phyloP scores from a whole-genome alignment of 2,888 invertebrate species.

The Catocala nupta region DNA sequence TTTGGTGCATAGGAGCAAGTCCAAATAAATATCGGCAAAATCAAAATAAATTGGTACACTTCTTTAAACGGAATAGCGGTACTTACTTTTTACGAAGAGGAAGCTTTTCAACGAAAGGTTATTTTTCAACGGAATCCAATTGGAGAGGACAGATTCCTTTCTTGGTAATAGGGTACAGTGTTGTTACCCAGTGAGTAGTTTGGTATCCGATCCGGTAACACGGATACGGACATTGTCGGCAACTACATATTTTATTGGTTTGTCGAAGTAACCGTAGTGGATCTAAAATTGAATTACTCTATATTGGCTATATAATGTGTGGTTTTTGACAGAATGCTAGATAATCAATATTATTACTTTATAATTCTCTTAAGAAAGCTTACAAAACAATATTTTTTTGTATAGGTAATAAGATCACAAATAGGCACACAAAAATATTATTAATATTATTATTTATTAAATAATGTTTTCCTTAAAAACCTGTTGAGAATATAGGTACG shows the following conservation, averaged over 20 bases:
- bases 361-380: no score
- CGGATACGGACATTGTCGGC: background rate
- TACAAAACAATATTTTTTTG: no score
- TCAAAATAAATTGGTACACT: constrained; percentile 9
- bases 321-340: no score
- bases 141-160: constrained; percentile 19
- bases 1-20: background rate
- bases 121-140: constrained; percentile 17
- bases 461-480: no score
- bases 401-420: no score
- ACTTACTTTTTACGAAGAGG: background rate
- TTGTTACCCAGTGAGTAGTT: constrained; percentile 19
- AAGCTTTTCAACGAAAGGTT: background rate
- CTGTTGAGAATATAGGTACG: no score
- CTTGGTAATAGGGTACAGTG: constrained; percentile 20
- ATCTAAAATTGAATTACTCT: no score
- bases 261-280: no score
- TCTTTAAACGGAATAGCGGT: constrained; percentile 4
- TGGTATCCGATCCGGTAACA: constrained; percentile 17
- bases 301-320: no score
- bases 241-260: background rate
- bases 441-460: no score
- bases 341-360: no score
- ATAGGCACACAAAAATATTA: no score
- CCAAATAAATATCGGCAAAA: background rate